A percentile compares a stretch with the other conserved stretches of the same genome.
phyloP scores from a whole-genome alignment of 2,113 vertebrate genomes.

The Melanotaenia duboulayi region DNA sequence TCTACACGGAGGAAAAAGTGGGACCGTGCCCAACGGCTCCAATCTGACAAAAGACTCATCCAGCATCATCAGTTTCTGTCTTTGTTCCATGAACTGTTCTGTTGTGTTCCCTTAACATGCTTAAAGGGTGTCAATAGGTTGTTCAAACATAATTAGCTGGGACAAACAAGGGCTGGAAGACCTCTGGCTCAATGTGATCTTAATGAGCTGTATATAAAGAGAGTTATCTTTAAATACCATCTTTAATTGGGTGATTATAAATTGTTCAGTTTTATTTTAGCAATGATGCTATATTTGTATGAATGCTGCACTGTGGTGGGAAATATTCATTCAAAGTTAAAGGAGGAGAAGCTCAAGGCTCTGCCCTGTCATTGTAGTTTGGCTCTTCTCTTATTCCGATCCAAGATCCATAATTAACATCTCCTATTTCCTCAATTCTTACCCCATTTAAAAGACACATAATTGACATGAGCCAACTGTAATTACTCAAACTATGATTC shows the following conservation, averaged over 20 bases:
- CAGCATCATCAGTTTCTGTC: conserved; percentile 22
- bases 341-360: conserved; percentile 12
- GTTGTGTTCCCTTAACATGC: conserved; percentile 42
- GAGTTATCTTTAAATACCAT: conserved; percentile 4
- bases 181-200: conserved; percentile 40
- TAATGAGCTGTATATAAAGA: conserved; percentile 41
- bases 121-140: conserved; percentile 48
- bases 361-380: conserved; percentile 53
- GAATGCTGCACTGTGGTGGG: background rate
- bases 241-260: conserved; percentile 9
- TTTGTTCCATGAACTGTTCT: conserved; percentile 43
- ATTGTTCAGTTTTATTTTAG: background rate
- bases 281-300: background rate
- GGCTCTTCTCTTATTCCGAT: conserved; percentile 46
- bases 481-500: conserved; percentile 69
- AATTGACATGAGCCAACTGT: conserved; percentile 67
- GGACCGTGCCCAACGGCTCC: conserved; percentile 40
- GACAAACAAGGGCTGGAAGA: conserved; percentile 18
- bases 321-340: conserved; percentile 34
- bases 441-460: conserved; percentile 65
- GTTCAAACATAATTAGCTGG: conserved; percentile 65
- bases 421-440: conserved; percentile 54
- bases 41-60: conserved; percentile 57
- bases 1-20: conserved; percentile 48
- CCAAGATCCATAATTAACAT: conserved; percentile 64